Evolutionary conservation across 2,113 vertebrate species (phyloP), one percentile per base, ranked within the genome.

Genomic region (Scatophagus argus): DNA sequence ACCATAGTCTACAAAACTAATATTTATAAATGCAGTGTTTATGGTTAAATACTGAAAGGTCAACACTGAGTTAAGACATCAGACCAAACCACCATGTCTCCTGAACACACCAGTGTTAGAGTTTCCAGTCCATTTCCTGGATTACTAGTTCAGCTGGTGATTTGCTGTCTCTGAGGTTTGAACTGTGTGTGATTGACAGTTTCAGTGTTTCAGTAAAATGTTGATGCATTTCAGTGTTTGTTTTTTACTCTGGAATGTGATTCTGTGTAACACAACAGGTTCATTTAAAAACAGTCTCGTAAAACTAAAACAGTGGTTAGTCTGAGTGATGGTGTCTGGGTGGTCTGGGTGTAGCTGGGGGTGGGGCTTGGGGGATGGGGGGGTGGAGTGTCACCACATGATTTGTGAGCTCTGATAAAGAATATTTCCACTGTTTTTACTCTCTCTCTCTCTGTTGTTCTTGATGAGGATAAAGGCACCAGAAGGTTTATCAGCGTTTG

Each of bases 221-320:
- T 44, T 84, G 58, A 84, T 64, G 64, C 59, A n/a, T n/a, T n/a
- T n/a, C n/a, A n/a, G n/a, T n/a, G n/a, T n/a, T n/a, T n/a, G n/a
- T n/a, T n/a, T 70, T 5, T 5, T 0, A 6, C 38, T 62, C 54
- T 56, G 77, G 83, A 81, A 85, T 85, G 77, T 51, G 62, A 31
- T 38, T 60, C 41, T 17, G 56, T 59, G 73, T 69, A 55, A 77
- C 77, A 25, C 77, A 67, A 63, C 70, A 73, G 39, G 66, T 75
- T 34, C 27, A 43, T 71, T 77, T 77, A 23, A 73, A 63, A 82
- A 49, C 39, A 31, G 70, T 60, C 82, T 47, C 77, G 68, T 87
- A 69, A 87, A 76, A 64, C 7, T 46, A 10, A 80, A 74, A 61
- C 67, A 87, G 58, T 58, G 81, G 76, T 73, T 64, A 63, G 44